phyloP scores from a whole-genome alignment of 2,888 invertebrate species.

The Heliconius charithonia region DNA sequence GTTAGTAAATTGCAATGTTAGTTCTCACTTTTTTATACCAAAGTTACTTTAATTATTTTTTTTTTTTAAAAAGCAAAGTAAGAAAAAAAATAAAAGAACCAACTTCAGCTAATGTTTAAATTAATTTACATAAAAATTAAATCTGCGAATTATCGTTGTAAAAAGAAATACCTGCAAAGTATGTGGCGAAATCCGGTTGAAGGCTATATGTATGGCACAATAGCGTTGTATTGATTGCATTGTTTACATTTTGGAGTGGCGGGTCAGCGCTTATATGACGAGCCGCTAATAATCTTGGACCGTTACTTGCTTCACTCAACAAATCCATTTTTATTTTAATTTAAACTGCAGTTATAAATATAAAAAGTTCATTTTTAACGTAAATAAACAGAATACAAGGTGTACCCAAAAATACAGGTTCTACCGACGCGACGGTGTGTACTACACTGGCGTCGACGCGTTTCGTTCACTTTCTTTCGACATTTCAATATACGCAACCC shows the following conservation, averaged over 20 bases:
- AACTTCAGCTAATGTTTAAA: background rate
- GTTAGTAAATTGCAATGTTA: background rate
- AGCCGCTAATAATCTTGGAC: slow-evolving; percentile 59
- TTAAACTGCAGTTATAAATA: slow-evolving; percentile 27
- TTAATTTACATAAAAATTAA: background rate
- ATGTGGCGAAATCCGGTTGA: slow-evolving; percentile 70
- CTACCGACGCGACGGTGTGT: slow-evolving; percentile 42
- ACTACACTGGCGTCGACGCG: slow-evolving; percentile 51
- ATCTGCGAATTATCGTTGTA: slow-evolving; percentile 9
- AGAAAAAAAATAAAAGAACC: background rate
- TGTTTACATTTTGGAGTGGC: slow-evolving; percentile 57
- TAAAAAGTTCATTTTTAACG: slow-evolving; percentile 32
- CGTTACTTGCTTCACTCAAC: slow-evolving; percentile 62
- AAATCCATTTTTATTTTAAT: slow-evolving; percentile 63
- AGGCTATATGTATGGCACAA: slow-evolving; percentile 70
- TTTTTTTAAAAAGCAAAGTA: background rate
- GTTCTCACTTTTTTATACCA: background rate
- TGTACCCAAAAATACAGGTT: slow-evolving; percentile 34
- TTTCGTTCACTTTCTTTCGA: slow-evolving; percentile 82
- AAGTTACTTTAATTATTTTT: background rate
- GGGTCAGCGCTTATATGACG: slow-evolving; percentile 69
- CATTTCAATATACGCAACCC: slow-evolving; percentile 73
- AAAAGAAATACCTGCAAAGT: slow-evolving; percentile 67
- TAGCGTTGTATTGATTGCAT: slow-evolving; percentile 70
- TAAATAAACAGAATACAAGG: slow-evolving; percentile 17